Evolutionary conservation across 2,113 vertebrate species (phyloP).

Genomic region (Papio anubis): DNA sequence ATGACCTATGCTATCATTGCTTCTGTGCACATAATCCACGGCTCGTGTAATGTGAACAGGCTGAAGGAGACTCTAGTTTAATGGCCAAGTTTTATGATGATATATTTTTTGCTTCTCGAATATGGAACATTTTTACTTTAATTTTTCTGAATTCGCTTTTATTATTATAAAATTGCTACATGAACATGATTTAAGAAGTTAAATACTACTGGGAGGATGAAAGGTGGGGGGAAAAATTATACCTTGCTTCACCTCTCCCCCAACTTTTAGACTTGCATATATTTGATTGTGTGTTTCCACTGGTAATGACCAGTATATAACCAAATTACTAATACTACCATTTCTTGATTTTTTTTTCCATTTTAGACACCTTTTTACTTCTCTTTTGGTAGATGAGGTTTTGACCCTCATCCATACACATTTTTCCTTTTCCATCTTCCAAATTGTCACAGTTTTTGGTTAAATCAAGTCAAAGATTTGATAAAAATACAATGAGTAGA

Average conservation of each 20-base stretch:
- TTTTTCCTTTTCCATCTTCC: not conserved
- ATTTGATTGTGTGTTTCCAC: not conserved
- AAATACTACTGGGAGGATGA: not conserved
- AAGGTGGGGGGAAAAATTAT: not conserved
- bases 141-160: slow-evolving; percentile 61
- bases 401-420: not conserved
- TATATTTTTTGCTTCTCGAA: slow-evolving; percentile 35
- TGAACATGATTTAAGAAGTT: slow-evolving; percentile 36
- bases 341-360: not conserved
- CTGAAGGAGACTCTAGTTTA: not conserved
- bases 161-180: slow-evolving; percentile 21
- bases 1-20: not conserved
- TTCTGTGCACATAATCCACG: slow-evolving; percentile 45
- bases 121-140: slow-evolving; percentile 48
- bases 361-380: not conserved
- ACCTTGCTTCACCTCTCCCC: not conserved
- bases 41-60: not conserved
- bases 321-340: not conserved
- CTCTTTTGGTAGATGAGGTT: not conserved
- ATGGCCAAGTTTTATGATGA: slow-evolving; percentile 32
- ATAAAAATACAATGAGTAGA: not conserved
- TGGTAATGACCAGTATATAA: not conserved
- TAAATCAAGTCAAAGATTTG: not conserved
- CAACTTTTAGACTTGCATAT: not conserved
- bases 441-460: not conserved